Evolutionary conservation across 2,113 vertebrate species (phyloP).

Genomic region (Ranitomeya variabilis): DNA sequence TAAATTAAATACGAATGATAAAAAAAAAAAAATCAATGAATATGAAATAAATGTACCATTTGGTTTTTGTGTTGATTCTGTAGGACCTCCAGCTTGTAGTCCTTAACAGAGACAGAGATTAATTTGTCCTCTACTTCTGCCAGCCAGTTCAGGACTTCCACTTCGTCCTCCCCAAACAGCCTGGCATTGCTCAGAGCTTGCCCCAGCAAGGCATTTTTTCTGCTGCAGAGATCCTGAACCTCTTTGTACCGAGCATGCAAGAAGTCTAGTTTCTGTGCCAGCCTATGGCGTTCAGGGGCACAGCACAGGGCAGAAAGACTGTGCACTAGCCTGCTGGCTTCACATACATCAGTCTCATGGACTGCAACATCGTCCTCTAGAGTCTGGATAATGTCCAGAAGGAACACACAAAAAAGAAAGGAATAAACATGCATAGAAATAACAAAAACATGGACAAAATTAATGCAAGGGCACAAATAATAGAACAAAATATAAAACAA

Average conservation of each 20-base stretch:
- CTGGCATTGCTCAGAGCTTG: conserved; percentile 93
- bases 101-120: conserved; percentile 84
- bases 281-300: conserved; percentile 76
- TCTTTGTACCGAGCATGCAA: conserved; percentile 82
- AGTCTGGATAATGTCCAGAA: conserved; percentile 77
- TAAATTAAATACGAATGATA: conserved; percentile 55
- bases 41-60: conserved; percentile 80
- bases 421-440: conserved; percentile 66
- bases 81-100: conserved; percentile 87
- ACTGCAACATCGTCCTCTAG: conserved; percentile 86
- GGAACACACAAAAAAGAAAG: conserved; percentile 68
- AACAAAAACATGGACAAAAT: conserved; percentile 71
- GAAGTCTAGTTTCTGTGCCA: conserved; percentile 82
- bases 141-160: conserved; percentile 99
- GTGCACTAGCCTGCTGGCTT: conserved; percentile 81
- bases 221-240: conserved; percentile 78
- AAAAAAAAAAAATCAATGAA: conserved; percentile 55
- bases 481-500: conserved; percentile 48
- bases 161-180: conserved; percentile 98
- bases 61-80: conserved; percentile 89
- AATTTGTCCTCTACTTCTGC: conserved; percentile 95
- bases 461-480: conserved; percentile 52
- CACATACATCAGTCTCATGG: conserved; percentile 76
- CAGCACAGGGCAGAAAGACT: conserved; percentile 85
- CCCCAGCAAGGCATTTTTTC: conserved; percentile 86